Percentiles rank a stretch among this genome's conserved stretches.
Conservation (phyloP, 2,797 vertebrate genomes). For the Decapterus maruadsi region DNA sequence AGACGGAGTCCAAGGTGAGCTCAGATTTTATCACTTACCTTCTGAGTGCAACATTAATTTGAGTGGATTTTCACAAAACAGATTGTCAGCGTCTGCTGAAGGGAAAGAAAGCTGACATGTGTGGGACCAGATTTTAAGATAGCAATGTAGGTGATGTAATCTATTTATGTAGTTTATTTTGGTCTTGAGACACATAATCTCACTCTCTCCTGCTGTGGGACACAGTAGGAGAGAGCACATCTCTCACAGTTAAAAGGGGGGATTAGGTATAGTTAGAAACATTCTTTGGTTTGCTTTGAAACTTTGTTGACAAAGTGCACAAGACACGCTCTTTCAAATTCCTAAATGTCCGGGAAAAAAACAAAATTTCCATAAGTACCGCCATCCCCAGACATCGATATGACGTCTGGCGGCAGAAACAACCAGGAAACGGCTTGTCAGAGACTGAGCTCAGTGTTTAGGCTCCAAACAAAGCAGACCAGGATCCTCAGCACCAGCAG, state of each 20-base stretch:
- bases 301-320: background rate
- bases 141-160: background rate
- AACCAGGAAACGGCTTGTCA: conserved; percentile 15
- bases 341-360: conserved; percentile 15
- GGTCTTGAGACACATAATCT: background rate
- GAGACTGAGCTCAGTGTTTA: conserved; percentile 63
- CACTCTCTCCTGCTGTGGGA: background rate
- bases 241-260: background rate
- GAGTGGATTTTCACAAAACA: conserved; percentile 2
- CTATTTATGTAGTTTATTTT: conserved; percentile 28
- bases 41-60: background rate
- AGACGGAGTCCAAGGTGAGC: background rate
- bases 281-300: background rate
- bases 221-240: background rate
- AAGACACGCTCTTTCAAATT: conserved; percentile 2
- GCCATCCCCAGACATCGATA: background rate
- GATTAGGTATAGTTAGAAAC: background rate
- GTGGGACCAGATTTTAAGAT: conserved; percentile 29
- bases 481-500: conserved; percentile 28
- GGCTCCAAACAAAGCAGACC: conserved; percentile 68
- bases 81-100: conserved; percentile 14
- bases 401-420: conserved; percentile 34
- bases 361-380: conserved; percentile 16
- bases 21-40: background rate
- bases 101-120: conserved; percentile 1